Base-by-base conservation (phyloP, 2,888 invertebrate genomes). In the Margaritifera margaritifera region DNA sequence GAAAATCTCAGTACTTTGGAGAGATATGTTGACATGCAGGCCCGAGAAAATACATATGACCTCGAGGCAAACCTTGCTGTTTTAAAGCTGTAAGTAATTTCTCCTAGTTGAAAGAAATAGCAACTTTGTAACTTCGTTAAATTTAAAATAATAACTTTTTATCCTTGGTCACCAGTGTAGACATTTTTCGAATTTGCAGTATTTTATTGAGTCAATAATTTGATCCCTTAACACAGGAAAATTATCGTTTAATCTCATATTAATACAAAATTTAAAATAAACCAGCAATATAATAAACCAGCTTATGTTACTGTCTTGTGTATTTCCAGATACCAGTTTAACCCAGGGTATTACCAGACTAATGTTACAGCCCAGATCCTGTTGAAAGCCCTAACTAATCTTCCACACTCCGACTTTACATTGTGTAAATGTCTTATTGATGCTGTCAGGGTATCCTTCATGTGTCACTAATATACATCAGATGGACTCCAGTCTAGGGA, bases 371-470 rank as follows among this genome's bases (percentile, higher is more conserved):
- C 95, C 79, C 94, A 95, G 86, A 97, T 99, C 84, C 92, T 99
- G 59, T 90, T 99, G 80, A 99, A 99, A 90, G 97, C 98, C 2
- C 91, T 99, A 57, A 98, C 99, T 18, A 98, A 98, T 90, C 93
- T 99, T 81, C 99, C 99, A 0, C 97, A 98, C 87, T 96, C 98
- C 15, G 99, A 99, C 90, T 98, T 99, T 88, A 96, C 97, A 61
- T 92, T 99, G 78, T 99, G 99, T 91, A 99, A 99, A 91, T 99
- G 98, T 90, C 92, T 99, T 68, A 92, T 99, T 71, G 94, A 95
- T 78, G 95, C 96, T 70, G 92, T 92, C 83, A 93, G 81, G 66
- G 88, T 89, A 84, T 81, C 79, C 78, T 77, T 77, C 58, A 4
- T 15, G 50, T n/a, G n/a, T n/a, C n/a, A n/a, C n/a, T n/a, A n/a